phyloP scores from a whole-genome alignment of 2,113 vertebrate genomes.

The Casuarius casuarius region DNA sequence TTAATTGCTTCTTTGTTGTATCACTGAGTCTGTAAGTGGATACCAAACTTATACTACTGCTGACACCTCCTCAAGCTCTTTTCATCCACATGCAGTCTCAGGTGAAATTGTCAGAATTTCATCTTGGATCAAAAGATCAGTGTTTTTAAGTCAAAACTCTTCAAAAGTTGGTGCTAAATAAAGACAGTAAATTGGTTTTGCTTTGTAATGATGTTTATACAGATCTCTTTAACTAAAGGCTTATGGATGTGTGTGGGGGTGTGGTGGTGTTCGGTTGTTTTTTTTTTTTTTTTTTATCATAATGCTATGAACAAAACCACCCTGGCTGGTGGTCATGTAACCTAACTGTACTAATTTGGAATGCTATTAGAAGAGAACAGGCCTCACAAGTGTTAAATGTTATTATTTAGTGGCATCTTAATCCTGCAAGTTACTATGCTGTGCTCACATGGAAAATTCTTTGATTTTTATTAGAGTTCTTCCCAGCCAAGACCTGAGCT shows the following conservation, averaged over 20 bases:
- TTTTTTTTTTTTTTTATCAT: neutral
- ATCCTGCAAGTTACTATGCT: neutral
- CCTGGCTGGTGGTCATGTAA: neutral
- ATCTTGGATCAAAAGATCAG: neutral
- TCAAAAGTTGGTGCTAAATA: neutral
- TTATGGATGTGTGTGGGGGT: neutral
- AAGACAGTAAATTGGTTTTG: neutral
- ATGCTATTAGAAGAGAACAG: neutral
- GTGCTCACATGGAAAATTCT: neutral
- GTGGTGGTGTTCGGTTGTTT: no score
- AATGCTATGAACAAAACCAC: neutral
- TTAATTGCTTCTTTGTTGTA: accelerated
- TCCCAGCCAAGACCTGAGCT: neutral
- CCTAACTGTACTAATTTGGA: neutral
- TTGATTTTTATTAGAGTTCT: neutral
- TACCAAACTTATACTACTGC: neutral
- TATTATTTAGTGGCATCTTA: neutral
- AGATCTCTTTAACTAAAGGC: neutral
- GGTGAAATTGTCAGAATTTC: neutral
- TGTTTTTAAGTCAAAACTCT: neutral
- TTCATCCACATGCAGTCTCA: neutral
- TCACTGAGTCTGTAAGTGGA: neutral
- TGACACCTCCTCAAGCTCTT: neutral
- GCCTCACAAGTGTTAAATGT: neutral
- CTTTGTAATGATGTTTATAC: neutral